Percentiles rank a stretch among this genome's conserved stretches.
These are phyloP conservation scores for Hyperoodon ampullatus DNA, from an alignment of 2,113 vertebrate species.

Conservation along the genomic window DNA sequence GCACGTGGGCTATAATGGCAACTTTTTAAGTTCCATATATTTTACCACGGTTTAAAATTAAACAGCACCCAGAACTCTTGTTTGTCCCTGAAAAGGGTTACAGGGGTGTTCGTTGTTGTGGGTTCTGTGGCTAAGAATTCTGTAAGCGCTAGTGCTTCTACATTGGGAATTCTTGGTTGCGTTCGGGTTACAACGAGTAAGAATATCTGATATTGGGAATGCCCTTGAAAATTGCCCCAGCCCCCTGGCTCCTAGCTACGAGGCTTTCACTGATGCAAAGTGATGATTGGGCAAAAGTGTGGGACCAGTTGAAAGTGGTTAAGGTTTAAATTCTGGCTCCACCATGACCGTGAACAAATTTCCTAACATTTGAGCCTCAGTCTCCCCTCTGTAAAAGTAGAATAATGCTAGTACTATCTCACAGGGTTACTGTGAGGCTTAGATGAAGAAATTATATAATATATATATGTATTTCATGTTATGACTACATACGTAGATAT, in stretches of 20 bases:
- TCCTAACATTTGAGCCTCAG: background rate
- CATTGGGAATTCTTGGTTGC: background rate
- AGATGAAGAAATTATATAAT: background rate
- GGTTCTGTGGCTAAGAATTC: background rate
- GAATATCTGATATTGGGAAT: background rate
- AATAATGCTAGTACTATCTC: background rate
- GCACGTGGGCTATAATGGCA: background rate
- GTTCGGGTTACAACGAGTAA: background rate
- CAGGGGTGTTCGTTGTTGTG: no score
- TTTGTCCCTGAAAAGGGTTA: background rate
- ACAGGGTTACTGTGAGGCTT: background rate
- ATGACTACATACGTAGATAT: background rate
- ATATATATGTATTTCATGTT: background rate
- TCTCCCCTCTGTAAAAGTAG: background rate
- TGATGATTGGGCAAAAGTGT: background rate
- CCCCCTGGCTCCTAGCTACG: background rate
- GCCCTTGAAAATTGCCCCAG: background rate
- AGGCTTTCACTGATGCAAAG: background rate
- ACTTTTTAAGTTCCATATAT: background rate
- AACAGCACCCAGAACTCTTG: background rate
- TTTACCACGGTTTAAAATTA: background rate
- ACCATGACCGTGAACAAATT: background rate
- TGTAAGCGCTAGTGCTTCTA: background rate
- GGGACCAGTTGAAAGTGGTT: background rate
- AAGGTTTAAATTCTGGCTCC: background rate